Percentiles rank a stretch among this genome's conserved stretches.
These are phyloP conservation scores for Halcyon leucocephala DNA, from an alignment of 2,797 vertebrate species.

Conservation along the genomic window DNA sequence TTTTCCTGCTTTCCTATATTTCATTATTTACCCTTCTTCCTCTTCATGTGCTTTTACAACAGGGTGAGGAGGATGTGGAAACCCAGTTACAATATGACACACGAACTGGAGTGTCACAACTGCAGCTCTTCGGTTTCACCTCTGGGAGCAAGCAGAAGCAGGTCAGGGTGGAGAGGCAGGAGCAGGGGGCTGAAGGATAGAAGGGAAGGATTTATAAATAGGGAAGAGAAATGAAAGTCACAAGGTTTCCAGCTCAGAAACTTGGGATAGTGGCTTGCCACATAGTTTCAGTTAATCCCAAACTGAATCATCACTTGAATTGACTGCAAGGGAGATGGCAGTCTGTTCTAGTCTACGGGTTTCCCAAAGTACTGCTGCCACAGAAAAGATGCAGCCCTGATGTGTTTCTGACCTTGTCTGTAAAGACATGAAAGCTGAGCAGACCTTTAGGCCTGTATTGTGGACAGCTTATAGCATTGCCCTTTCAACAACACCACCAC, in stretches of 20 bases:
- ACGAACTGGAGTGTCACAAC: conserved; percentile 80
- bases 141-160: conserved; percentile 1
- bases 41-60: conserved; percentile 85
- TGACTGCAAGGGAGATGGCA: not conserved
- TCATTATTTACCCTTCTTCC: conserved; percentile 95
- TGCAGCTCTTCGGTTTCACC: conserved; percentile 21
- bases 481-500: not conserved
- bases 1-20: conserved; percentile 97
- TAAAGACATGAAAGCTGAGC: not conserved
- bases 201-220: not conserved
- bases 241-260: not conserved
- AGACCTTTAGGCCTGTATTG: not conserved
- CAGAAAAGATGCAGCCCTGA: not conserved
- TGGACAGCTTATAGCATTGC: not conserved
- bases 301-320: not conserved
- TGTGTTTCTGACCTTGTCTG: not conserved
- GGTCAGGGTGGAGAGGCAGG: not conserved
- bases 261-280: not conserved
- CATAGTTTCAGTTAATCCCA: not conserved
- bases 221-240: not conserved
- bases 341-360: not conserved
- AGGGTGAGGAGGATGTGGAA: conserved; percentile 86
- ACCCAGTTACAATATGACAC: conserved; percentile 85
- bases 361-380: not conserved
- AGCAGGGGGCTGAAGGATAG: not conserved